Percentiles rank a stretch among this genome's conserved stretches.
These are phyloP conservation scores for Chloroclysta siterata DNA, from an alignment of 2,888 invertebrate genomes.

Conservation along the genomic window DNA sequence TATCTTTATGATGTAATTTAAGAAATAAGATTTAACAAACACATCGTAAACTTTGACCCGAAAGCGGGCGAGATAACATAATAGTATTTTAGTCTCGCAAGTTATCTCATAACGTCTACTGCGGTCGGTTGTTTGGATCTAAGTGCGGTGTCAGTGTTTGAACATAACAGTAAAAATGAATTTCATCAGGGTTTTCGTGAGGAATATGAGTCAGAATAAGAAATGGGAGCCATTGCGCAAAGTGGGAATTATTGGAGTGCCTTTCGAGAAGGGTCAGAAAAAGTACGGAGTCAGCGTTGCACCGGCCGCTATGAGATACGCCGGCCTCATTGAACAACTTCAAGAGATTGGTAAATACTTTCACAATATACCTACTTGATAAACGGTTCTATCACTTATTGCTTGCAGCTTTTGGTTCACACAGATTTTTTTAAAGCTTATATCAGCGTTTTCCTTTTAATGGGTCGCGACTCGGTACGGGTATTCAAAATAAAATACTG, in stretches of 20 bases:
- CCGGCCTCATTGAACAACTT: conserved; percentile 87
- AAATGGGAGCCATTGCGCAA: conserved; percentile 69
- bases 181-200: conserved; percentile 61
- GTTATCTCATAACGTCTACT: conserved; percentile 47
- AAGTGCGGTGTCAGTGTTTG: conserved; percentile 39
- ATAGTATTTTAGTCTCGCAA: conserved; percentile 47
- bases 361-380: background rate
- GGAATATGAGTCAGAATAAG: conserved; percentile 65
- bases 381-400: too few relatives aligned
- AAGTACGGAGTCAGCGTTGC: conserved; percentile 90
- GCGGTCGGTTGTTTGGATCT: conserved; percentile 44
- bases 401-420: too few relatives aligned
- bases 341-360: conserved; percentile 78
- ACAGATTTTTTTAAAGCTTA: too few relatives aligned
- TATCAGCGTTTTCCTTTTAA: too few relatives aligned
- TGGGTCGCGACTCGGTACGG: too few relatives aligned
- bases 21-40: conserved; percentile 43
- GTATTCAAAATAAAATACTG: too few relatives aligned
- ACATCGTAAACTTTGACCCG: conserved; percentile 57
- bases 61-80: conserved; percentile 47
- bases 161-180: conserved; percentile 61
- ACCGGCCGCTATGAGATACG: conserved; percentile 87
- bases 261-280: conserved; percentile 91
- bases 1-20: conserved; percentile 47
- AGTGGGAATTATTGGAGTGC: conserved; percentile 92